Percentiles rank a stretch among this genome's conserved stretches.
Conservation (phyloP, 2,113 vertebrate genomes). For the Oncorhynchus clarkii region DNA sequence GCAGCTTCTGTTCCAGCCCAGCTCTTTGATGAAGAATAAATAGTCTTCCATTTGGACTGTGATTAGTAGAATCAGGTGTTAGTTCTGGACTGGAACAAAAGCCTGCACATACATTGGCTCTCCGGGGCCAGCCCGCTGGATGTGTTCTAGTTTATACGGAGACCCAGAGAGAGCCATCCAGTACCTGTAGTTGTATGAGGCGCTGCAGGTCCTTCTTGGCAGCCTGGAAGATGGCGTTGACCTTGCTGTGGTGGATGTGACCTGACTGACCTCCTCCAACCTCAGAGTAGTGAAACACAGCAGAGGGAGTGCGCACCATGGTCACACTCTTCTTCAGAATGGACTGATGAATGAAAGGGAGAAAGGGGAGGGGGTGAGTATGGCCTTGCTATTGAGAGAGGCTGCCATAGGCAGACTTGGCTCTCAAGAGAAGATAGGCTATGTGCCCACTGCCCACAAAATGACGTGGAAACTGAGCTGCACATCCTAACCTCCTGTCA, state of each 20-base stretch:
- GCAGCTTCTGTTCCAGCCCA: too few relatives aligned
- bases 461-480: too few relatives aligned
- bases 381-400: slow-evolving; percentile 86
- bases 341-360: slow-evolving; percentile 61
- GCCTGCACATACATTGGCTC: too few relatives aligned
- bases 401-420: slow-evolving; percentile 70
- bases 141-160: too few relatives aligned
- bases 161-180: slow-evolving; percentile 19
- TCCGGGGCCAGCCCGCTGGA: too few relatives aligned
- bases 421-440: too few relatives aligned
- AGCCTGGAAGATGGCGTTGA: slow-evolving; percentile 83
- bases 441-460: too few relatives aligned
- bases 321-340: slow-evolving; percentile 84
- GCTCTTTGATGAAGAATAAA: too few relatives aligned
- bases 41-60: too few relatives aligned
- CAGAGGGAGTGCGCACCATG: slow-evolving; percentile 77
- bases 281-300: slow-evolving; percentile 77
- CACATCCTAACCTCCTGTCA: too few relatives aligned
- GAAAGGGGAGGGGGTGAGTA: background rate
- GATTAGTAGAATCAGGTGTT: too few relatives aligned
- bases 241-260: slow-evolving; percentile 65
- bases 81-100: too few relatives aligned
- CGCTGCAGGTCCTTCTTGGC: slow-evolving; percentile 89
- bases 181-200: slow-evolving; percentile 85
- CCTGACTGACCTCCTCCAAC: slow-evolving; percentile 51